A percentile compares a stretch with the other conserved stretches of the same genome.
Evolutionary conservation across 2,797 vertebrate species (phyloP).

Genomic region (Australoheros facetus): DNA sequence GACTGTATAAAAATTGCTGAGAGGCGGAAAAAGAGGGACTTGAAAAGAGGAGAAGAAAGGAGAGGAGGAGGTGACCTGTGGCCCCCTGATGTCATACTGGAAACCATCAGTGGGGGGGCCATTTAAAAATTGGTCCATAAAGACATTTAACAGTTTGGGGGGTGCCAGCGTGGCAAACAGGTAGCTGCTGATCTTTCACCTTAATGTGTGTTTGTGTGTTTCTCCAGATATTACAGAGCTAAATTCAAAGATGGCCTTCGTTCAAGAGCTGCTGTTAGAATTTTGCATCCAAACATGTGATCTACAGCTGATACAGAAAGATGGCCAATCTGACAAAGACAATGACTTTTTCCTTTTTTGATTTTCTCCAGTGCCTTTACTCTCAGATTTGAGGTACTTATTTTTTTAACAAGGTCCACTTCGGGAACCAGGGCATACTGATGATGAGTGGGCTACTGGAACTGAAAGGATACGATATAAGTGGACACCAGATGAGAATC

Average conservation of each 20-base stretch:
- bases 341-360: not conserved
- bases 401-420: too few species aligned
- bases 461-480: too few species aligned
- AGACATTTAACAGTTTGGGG: constrained; percentile 53
- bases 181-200: constrained; percentile 49
- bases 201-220: not conserved
- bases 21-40: constrained; percentile 57
- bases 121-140: constrained; percentile 66
- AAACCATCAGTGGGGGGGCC: constrained; percentile 63
- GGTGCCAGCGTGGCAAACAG: constrained; percentile 65
- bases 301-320: not conserved
- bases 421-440: too few species aligned
- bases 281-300: not conserved
- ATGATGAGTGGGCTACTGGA: too few species aligned
- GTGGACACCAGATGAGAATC: too few species aligned
- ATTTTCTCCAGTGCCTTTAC: not conserved
- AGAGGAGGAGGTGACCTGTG: constrained; percentile 69
- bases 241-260: constrained; percentile 9
- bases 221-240: not conserved
- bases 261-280: not conserved
- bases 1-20: constrained; percentile 71
- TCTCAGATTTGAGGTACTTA: not conserved
- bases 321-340: not conserved
- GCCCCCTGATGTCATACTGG: constrained; percentile 69
- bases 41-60: constrained; percentile 73